Evolutionary conservation across 2,797 vertebrate species (phyloP).

Genomic region (Mormyrops attenuatus): DNA sequence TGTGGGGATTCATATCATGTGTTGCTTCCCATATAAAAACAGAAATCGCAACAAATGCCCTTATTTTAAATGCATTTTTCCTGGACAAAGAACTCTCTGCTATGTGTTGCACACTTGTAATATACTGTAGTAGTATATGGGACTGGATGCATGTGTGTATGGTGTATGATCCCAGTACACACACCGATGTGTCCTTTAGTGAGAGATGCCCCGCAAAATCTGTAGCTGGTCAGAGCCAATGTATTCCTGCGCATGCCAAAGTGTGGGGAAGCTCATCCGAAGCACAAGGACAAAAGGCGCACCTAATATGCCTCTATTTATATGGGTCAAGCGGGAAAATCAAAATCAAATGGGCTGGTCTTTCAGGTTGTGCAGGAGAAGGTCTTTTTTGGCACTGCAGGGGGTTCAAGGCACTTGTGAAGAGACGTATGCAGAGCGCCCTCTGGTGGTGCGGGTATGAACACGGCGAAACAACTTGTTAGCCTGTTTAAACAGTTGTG

Average conservation of each 20-base stretch:
- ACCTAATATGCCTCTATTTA: slow-evolving; percentile 56
- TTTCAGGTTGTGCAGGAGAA: slow-evolving; percentile 43
- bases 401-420: slow-evolving; percentile 42
- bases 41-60: background rate
- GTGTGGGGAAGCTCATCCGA: slow-evolving; percentile 64
- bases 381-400: slow-evolving; percentile 32
- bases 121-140: background rate
- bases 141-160: background rate
- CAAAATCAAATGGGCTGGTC: slow-evolving; percentile 34
- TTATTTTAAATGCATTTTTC: background rate
- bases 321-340: slow-evolving; percentile 49
- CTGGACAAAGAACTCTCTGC: background rate
- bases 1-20: slow-evolving; percentile 20
- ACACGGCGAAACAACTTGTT: background rate
- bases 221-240: slow-evolving; percentile 60
- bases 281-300: slow-evolving; percentile 69
- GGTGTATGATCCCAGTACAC: background rate
- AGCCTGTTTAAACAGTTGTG: background rate
- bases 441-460: slow-evolving; percentile 28
- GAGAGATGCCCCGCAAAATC: slow-evolving; percentile 12
- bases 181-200: background rate
- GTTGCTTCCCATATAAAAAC: slow-evolving; percentile 42
- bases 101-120: slow-evolving; percentile 32
- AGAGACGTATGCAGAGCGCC: slow-evolving; percentile 34
- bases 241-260: slow-evolving; percentile 60